These are phyloP conservation scores for Tipula helvola DNA, from an alignment of 2,888 invertebrate genomes.

Conservation along the genomic window DNA sequence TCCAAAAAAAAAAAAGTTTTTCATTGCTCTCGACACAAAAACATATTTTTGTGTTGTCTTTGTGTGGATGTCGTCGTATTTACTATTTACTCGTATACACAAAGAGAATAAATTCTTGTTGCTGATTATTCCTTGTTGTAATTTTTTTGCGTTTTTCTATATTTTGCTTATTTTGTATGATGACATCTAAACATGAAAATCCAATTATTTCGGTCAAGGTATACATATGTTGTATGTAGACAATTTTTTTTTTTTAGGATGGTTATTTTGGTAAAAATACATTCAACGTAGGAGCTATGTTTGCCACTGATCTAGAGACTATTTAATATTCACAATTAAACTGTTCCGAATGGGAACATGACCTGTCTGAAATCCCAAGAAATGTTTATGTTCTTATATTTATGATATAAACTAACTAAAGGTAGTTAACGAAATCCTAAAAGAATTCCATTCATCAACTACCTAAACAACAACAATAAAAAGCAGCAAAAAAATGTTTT, in stretches of 20 bases:
- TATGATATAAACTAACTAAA: too few relatives aligned
- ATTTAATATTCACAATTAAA: not conserved
- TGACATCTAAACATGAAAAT: not conserved
- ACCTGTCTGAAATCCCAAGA: not conserved
- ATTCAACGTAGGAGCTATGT: not conserved
- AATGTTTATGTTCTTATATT: not conserved
- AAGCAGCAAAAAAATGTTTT: not conserved
- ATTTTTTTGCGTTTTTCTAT: not conserved
- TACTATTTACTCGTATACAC: not conserved
- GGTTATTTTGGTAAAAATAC: not conserved
- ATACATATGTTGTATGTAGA: not conserved
- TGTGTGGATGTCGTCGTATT: not conserved
- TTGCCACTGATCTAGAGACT: not conserved
- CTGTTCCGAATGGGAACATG: not conserved
- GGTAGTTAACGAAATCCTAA: not conserved
- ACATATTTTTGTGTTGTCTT: not conserved
- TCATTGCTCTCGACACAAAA: not conserved
- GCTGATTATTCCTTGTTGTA: not conserved
- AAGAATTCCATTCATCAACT: not conserved
- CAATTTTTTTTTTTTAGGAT: not conserved
- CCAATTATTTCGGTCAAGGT: not conserved
- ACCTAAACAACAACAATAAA: not conserved
- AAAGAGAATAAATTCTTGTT: not conserved
- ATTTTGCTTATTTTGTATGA: not conserved
- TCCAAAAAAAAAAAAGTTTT: not conserved